Conservation (phyloP, 2,797 vertebrate genomes). For the Squalus acanthias region DNA sequence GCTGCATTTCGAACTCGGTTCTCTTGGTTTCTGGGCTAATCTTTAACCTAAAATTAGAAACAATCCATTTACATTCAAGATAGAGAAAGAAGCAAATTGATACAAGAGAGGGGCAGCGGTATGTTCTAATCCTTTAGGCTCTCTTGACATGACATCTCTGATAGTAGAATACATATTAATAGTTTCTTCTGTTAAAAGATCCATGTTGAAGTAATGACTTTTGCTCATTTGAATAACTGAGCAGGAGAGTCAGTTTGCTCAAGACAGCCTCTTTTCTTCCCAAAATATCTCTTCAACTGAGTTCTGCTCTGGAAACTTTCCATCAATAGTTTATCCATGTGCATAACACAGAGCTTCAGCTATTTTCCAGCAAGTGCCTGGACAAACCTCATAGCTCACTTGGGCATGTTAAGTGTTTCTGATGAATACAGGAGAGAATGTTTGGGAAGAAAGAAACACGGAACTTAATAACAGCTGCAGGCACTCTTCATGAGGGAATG, state of each 20-base stretch:
- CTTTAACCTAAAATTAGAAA: constrained; percentile 15
- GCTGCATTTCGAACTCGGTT: no score
- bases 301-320: neutral
- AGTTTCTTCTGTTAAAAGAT: constrained; percentile 18
- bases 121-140: constrained; percentile 5
- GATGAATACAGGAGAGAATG: neutral
- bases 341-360: neutral
- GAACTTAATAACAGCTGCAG: neutral
- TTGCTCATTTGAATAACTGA: constrained; percentile 31
- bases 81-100: neutral
- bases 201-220: neutral
- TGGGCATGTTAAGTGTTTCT: neutral
- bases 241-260: neutral
- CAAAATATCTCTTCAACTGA: neutral
- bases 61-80: neutral
- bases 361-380: neutral
- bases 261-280: neutral
- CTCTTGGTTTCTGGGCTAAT: constrained; percentile 8
- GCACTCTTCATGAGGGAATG: neutral
- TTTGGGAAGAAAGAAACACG: neutral
- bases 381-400: neutral
- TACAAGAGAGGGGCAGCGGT: neutral
- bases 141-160: neutral
- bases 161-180: constrained; percentile 14
- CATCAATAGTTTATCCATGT: neutral